These are phyloP conservation scores for Mastigias papua DNA, from an alignment of 30 jellyfish, hydroid and myxozoan genomes.

Conservation along the genomic window DNA sequence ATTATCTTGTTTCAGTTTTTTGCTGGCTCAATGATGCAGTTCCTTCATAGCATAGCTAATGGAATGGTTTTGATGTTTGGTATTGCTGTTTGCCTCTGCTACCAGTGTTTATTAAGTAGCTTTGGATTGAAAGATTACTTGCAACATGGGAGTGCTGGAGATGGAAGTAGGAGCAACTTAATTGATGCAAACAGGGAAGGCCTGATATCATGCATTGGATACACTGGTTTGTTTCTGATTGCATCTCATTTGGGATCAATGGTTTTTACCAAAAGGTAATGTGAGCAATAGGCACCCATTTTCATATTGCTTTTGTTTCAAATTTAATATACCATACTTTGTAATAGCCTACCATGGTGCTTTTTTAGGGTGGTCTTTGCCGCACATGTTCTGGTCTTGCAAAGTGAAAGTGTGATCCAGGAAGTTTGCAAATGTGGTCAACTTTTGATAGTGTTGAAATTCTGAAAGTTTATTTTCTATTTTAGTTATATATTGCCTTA, in stretches of 20 bases:
- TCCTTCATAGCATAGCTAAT: not conserved
- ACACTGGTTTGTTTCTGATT: constrained; percentile 60
- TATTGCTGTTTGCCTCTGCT: constrained; percentile 11
- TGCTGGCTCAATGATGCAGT: not conserved
- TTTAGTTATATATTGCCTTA: too few relatives aligned
- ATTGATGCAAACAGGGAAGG: constrained; percentile 98
- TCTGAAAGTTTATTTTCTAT: too few relatives aligned
- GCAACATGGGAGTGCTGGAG: constrained; percentile 70
- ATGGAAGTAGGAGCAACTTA: constrained; percentile 54
- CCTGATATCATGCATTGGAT: constrained; percentile 74
- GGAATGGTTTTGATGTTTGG: constrained; percentile 28
- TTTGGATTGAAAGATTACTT: constrained; percentile 60
- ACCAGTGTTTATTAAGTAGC: constrained; percentile 57
- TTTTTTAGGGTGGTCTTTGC: too few relatives aligned
- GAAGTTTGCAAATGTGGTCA: too few relatives aligned
- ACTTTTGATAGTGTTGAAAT: too few relatives aligned
- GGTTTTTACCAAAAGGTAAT: constrained; percentile 40
- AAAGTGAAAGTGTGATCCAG: too few relatives aligned
- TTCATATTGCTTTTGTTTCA: too few relatives aligned
- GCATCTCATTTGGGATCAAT: constrained; percentile 74
- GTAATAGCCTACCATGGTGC: too few relatives aligned
- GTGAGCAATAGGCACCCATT: not conserved
- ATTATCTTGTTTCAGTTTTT: constrained; percentile 17
- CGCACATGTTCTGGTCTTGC: too few relatives aligned
- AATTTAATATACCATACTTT: too few relatives aligned